A percentile compares a stretch with the other conserved stretches of the same genome.
phyloP scores from a whole-genome alignment of 1,140 invertebrate genomes.

The Arctopsyche grandis region DNA sequence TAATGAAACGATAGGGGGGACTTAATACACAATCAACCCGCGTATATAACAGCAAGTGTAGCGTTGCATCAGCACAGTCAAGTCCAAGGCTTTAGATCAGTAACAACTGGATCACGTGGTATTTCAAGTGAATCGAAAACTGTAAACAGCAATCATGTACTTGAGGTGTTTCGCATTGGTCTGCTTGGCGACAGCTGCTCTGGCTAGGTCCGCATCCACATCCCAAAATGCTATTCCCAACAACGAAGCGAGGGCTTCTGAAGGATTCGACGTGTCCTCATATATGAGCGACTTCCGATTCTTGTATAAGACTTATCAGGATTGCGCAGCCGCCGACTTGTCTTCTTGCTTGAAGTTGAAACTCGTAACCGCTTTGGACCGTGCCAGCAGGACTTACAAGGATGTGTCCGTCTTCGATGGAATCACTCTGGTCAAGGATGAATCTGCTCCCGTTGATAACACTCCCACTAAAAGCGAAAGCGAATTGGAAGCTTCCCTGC shows the following conservation, averaged over 20 bases:
- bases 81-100: slow-evolving; percentile 44
- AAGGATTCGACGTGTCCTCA: slow-evolving; percentile 56
- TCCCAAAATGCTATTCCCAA: slow-evolving; percentile 59
- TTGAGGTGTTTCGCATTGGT: slow-evolving; percentile 62
- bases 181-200: slow-evolving; percentile 60
- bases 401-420: slow-evolving; percentile 76
- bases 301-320: slow-evolving; percentile 72
- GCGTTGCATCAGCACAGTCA: slow-evolving; percentile 47
- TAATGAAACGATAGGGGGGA: slow-evolving; percentile 41
- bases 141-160: slow-evolving; percentile 41
- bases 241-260: slow-evolving; percentile 61
- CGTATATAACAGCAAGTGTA: slow-evolving; percentile 46
- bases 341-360: slow-evolving; percentile 81
- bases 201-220: slow-evolving; percentile 60
- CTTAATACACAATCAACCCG: slow-evolving; percentile 37
- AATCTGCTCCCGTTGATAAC: slow-evolving; percentile 58
- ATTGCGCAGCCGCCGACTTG: slow-evolving; percentile 76
- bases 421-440: slow-evolving; percentile 75
- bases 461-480: slow-evolving; percentile 61
- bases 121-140: slow-evolving; percentile 22
- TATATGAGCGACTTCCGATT: slow-evolving; percentile 62
- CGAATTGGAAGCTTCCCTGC: slow-evolving; percentile 74
- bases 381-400: slow-evolving; percentile 71
- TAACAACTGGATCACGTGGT: slow-evolving; percentile 49
- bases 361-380: slow-evolving; percentile 76